Conservation (phyloP, 2,888 invertebrate species). For the Mythimna pallens region DNA sequence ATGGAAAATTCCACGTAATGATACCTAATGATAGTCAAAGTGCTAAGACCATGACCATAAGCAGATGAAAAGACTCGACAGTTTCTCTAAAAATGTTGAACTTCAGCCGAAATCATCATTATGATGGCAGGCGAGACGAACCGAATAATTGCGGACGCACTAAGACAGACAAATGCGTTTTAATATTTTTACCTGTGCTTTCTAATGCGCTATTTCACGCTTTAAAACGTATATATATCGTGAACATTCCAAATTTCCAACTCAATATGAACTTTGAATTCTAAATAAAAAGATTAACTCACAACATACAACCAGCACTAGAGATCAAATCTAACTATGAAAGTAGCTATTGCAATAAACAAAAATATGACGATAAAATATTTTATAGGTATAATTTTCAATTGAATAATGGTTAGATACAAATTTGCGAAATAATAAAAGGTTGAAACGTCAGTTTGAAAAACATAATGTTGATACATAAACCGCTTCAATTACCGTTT, state of each 20-base stretch:
- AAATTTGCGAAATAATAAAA: neutral
- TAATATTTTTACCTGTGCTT: conserved; percentile 58
- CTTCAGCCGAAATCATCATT: conserved; percentile 62
- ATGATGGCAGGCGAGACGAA: conserved; percentile 65
- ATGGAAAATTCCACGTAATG: conserved; percentile 44
- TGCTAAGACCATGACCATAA: conserved; percentile 35
- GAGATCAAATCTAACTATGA: neutral
- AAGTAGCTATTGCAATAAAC: neutral
- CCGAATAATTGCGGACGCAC: conserved; percentile 45
- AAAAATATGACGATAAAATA: neutral
- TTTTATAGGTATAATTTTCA: neutral
- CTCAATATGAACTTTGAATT: neutral
- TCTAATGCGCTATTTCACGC: conserved; percentile 61
- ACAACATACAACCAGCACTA: neutral
- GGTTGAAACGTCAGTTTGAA: neutral
- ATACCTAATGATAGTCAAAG: conserved; percentile 39
- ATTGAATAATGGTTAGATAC: neutral
- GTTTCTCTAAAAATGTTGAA: conserved; percentile 59
- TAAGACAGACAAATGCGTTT: conserved; percentile 48
- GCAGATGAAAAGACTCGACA: conserved; percentile 19
- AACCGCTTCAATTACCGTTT: conserved; percentile 6
- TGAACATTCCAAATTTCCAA: conserved; percentile 10
- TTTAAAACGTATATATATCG: conserved; percentile 34
- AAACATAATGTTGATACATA: conserved; percentile 5
- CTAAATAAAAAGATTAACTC: neutral